phyloP scores from a whole-genome alignment of 1,140 invertebrate genomes.

The Ditylenchus dipsaci region DNA sequence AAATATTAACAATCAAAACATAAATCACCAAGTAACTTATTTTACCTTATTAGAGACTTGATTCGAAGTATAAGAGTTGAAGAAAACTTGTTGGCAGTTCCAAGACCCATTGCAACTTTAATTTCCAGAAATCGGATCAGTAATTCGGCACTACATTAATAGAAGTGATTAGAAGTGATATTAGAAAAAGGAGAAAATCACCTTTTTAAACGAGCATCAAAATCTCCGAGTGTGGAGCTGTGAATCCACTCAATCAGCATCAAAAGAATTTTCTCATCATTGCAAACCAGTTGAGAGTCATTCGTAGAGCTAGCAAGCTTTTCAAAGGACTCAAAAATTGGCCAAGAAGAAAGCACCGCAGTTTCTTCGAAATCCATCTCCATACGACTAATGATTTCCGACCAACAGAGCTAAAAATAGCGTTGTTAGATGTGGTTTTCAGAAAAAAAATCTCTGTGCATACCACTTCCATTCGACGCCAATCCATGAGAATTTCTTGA shows the following conservation, averaged over 20 bases:
- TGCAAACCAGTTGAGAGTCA: not conserved
- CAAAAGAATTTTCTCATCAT: constrained; percentile 30
- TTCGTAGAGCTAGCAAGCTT: not conserved
- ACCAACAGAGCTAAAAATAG: constrained; percentile 66
- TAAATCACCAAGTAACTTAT: too few species aligned
- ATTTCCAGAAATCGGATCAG: constrained; percentile 64
- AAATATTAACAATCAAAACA: constrained; percentile 5
- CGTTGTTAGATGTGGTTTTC: too few species aligned
- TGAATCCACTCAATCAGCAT: constrained; percentile 66
- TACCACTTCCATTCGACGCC: constrained; percentile 83
- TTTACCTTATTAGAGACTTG: constrained; percentile 69
- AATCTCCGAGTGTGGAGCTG: constrained; percentile 77
- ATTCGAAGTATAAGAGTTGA: constrained; percentile 10
- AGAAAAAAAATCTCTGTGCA: too few species aligned
- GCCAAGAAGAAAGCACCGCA: constrained; percentile 44
- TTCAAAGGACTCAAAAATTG: constrained; percentile 38
- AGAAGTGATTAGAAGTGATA: too few species aligned
- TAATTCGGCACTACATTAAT: constrained; percentile 70
- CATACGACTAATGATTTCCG: constrained; percentile 68
- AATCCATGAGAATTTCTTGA: constrained; percentile 76
- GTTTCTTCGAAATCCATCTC: constrained; percentile 51
- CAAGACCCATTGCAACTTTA: not conserved
- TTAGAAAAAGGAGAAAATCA: too few species aligned
- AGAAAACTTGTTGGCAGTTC: not conserved
- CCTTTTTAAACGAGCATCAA: constrained; percentile 67